These are phyloP conservation scores for Parelbella ahira DNA, from an alignment of 2,888 invertebrate genomes.

Conservation along the genomic window DNA sequence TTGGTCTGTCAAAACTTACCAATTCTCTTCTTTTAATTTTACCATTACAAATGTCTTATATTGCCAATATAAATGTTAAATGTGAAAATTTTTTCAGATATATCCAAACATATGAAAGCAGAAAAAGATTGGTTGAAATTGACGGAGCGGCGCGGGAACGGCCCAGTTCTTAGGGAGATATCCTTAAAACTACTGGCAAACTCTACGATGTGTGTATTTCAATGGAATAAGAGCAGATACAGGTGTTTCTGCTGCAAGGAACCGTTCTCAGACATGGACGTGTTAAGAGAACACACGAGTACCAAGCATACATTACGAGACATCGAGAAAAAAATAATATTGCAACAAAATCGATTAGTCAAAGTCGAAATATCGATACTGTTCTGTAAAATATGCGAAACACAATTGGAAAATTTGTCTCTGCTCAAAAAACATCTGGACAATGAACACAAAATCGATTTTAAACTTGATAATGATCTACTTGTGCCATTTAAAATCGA, in stretches of 20 bases:
- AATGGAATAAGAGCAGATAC: conserved; percentile 65
- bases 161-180: conserved; percentile 51
- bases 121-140: conserved; percentile 40
- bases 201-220: conserved; percentile 61
- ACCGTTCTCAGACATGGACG: conserved; percentile 51
- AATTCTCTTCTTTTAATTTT: too few relatives aligned
- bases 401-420: conserved; percentile 36
- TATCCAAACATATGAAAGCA: not conserved
- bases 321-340: conserved; percentile 58
- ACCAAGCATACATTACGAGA: conserved; percentile 44
- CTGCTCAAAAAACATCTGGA: conserved; percentile 45
- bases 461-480: conserved; percentile 46
- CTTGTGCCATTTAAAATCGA: conserved; percentile 61
- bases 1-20: too few relatives aligned
- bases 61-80: too few relatives aligned
- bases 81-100: too few relatives aligned
- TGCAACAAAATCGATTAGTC: conserved; percentile 55
- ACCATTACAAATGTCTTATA: too few relatives aligned
- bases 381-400: conserved; percentile 52
- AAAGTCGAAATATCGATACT: conserved; percentile 62
- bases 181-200: conserved; percentile 75
- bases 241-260: conserved; percentile 64
- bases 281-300: conserved; percentile 47
- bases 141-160: conserved; percentile 48
- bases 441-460: conserved; percentile 40